Evolutionary conservation across 2,797 vertebrate species (phyloP).

Genomic region (Pantherophis vulpinus): DNA sequence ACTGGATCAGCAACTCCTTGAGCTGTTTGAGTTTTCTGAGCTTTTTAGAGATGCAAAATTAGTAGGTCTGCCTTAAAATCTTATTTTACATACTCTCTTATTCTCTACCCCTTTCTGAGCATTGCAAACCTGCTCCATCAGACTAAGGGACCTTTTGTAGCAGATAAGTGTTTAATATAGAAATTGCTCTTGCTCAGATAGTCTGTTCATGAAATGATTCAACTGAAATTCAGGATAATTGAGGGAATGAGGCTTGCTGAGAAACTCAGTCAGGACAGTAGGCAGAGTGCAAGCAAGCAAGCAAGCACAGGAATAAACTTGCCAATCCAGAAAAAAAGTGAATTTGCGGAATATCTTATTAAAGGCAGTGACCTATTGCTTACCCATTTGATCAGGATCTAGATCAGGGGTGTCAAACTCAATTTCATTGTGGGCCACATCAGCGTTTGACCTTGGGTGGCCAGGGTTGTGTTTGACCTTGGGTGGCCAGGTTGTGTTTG

Average conservation of each 20-base stretch:
- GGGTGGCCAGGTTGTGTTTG: no score
- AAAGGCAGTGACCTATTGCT: not conserved
- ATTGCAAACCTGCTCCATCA: not conserved
- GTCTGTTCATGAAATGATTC: not conserved
- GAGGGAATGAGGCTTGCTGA: not conserved
- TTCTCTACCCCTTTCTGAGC: not conserved
- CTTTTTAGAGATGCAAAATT: not conserved
- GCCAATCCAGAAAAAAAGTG: not conserved
- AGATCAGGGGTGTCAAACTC: no score
- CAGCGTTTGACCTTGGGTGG: no score
- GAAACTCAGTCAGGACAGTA: not conserved
- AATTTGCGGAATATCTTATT: not conserved
- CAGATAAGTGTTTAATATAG: not conserved
- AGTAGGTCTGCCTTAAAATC: not conserved
- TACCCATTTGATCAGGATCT: no score
- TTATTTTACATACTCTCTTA: not conserved
- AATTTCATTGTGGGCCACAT: no score
- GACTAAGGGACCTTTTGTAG: not conserved
- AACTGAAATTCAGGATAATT: not conserved
- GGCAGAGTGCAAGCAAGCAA: not conserved
- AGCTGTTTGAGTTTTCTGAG: no score
- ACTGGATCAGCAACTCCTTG: no score
- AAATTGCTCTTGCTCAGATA: not conserved
- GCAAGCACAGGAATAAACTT: not conserved
- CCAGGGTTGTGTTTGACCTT: no score